Conservation (phyloP, 2,113 vertebrate genomes). For the Strix uralensis region DNA sequence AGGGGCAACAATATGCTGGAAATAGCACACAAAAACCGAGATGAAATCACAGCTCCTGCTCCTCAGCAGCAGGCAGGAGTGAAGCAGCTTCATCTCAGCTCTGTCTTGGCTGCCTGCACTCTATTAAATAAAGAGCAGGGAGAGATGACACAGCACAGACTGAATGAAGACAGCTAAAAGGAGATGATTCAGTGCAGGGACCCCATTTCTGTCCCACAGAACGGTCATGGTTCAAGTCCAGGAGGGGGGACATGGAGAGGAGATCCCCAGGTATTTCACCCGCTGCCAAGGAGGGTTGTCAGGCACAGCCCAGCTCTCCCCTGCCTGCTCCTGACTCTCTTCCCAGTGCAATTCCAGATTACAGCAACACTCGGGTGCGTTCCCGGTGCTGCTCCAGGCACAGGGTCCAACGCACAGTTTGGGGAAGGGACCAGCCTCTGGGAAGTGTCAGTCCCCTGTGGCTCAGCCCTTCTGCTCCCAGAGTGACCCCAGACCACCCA, state of each 20-base stretch:
- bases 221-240: neutral
- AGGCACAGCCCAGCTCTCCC: neutral
- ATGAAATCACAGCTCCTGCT: neutral
- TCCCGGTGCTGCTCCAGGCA: neutral
- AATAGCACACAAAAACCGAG: neutral
- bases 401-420: neutral
- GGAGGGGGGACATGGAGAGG: neutral
- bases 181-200: neutral
- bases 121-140: neutral
- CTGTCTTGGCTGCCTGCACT: neutral
- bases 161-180: neutral
- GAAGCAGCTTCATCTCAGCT: neutral
- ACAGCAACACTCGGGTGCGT: neutral
- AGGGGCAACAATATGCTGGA: neutral
- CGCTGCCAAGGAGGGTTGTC: accelerated
- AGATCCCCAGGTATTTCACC: neutral
- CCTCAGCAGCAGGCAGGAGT: neutral
- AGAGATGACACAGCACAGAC: constrained; percentile 1
- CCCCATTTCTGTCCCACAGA: neutral
- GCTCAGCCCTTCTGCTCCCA: neutral
- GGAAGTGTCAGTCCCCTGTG: neutral
- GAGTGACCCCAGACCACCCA: neutral
- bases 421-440: neutral
- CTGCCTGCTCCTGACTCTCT: neutral
- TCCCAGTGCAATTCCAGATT: neutral